These are phyloP conservation scores for Epirrita christyi DNA, from an alignment of 2,888 invertebrate genomes.

Conservation along the genomic window DNA sequence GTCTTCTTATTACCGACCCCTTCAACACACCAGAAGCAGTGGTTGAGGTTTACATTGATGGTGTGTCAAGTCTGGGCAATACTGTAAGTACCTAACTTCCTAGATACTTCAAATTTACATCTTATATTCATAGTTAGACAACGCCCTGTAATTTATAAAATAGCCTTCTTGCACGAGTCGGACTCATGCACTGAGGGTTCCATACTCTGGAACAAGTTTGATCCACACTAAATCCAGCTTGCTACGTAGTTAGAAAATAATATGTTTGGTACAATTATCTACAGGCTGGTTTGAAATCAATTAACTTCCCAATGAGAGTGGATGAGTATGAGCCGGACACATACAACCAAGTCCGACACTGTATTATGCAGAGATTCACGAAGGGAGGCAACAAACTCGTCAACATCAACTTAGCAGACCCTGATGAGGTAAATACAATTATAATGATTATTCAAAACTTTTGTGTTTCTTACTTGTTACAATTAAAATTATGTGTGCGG, in stretches of 20 bases:
- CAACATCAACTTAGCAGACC: slow-evolving; percentile 86
- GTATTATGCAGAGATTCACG: slow-evolving; percentile 86
- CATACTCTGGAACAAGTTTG: too few relatives aligned
- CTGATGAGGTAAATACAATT: slow-evolving; percentile 84
- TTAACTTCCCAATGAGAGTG: slow-evolving; percentile 83
- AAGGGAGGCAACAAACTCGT: slow-evolving; percentile 86
- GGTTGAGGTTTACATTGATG: slow-evolving; percentile 89
- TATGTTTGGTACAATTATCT: slow-evolving; percentile 27
- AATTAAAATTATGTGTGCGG: too few relatives aligned
- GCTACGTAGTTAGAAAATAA: too few relatives aligned
- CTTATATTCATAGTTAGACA: too few relatives aligned
- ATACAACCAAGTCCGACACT: slow-evolving; percentile 83
- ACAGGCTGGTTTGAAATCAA: slow-evolving; percentile 73
- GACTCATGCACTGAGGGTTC: too few relatives aligned
- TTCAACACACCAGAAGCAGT: slow-evolving; percentile 90
- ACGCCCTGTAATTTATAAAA: too few relatives aligned
- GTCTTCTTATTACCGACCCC: slow-evolving; percentile 87
- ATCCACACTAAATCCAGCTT: too few relatives aligned
- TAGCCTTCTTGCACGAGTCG: too few relatives aligned
- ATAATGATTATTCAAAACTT: background rate
- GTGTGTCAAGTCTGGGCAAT: slow-evolving; percentile 82
- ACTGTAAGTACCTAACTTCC: slow-evolving; percentile 58
- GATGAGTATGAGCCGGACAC: slow-evolving; percentile 87
- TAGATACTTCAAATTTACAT: background rate
- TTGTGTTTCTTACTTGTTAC: too few relatives aligned